A percentile compares a stretch with the other conserved stretches of the same genome.
These are phyloP conservation scores for Camelus bactrianus DNA, from an alignment of 2,113 vertebrate species.

Conservation along the genomic window DNA sequence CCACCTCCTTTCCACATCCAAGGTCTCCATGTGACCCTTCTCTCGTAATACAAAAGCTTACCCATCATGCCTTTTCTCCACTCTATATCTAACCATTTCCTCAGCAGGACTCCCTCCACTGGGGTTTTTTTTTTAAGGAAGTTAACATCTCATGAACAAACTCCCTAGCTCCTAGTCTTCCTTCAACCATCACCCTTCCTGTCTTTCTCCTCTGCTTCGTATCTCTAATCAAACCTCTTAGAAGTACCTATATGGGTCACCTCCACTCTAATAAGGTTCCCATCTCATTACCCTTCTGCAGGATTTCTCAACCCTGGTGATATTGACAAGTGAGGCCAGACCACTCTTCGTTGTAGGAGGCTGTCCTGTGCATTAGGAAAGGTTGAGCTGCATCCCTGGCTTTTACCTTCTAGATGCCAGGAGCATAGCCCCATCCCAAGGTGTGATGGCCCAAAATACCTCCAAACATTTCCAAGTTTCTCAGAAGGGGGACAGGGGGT, in stretches of 20 bases:
- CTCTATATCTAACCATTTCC: neutral
- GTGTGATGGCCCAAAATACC: neutral
- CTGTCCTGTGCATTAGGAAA: no score
- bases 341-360: neutral
- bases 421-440: neutral
- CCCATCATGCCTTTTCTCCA: rapidly evolving
- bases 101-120: neutral
- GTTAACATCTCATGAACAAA: neutral
- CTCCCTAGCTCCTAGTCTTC: neutral
- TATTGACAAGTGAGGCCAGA: neutral
- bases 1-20: no score
- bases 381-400: neutral
- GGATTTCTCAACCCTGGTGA: neutral
- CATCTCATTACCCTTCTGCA: neutral
- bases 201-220: neutral
- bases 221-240: neutral
- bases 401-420: neutral
- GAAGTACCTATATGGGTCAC: neutral
- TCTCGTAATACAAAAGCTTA: neutral
- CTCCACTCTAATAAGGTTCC: neutral
- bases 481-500: rapidly evolving
- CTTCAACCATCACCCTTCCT: neutral
- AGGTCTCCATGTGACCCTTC: neutral
- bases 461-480: neutral
- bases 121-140: neutral